Evolutionary conservation across 2,888 invertebrate genomes (phyloP).

Genomic region (Drosophila quinaria): DNA sequence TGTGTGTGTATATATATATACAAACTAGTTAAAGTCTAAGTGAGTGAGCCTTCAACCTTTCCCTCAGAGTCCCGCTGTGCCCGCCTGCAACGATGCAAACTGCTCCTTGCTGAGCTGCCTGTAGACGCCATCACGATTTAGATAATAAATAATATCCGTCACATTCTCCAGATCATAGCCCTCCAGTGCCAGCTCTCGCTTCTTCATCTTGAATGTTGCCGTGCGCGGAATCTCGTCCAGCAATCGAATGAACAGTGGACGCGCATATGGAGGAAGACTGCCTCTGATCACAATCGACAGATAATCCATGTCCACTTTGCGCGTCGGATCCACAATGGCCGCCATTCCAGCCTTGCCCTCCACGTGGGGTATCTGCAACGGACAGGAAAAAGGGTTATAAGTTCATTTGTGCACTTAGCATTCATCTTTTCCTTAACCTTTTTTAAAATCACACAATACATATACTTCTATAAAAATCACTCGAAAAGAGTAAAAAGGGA

Average conservation of each 20-base stretch:
- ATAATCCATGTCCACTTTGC: conserved; percentile 87
- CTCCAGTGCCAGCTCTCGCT: conserved; percentile 93
- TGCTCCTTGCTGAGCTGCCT: conserved; percentile 86
- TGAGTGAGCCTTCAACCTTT: not conserved
- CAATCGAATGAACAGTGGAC: conserved; percentile 95
- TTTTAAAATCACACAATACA: too few species aligned
- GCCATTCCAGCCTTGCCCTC: conserved; percentile 98
- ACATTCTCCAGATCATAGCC: conserved; percentile 92
- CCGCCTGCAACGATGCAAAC: conserved; percentile 86
- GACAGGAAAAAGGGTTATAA: too few species aligned
- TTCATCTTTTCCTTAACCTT: too few species aligned
- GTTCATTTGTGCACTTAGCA: too few species aligned
- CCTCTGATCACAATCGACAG: conserved; percentile 89
- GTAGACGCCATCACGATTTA: conserved; percentile 87
- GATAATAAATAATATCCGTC: conserved; percentile 91
- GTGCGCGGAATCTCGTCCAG: conserved; percentile 92
- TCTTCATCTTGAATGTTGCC: conserved; percentile 97
- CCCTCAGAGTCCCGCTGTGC: conserved; percentile 87
- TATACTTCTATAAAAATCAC: too few species aligned
- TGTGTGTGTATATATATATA: conserved; percentile 19
- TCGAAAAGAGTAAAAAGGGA: not conserved
- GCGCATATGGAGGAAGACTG: conserved; percentile 93
- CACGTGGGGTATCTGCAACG: conserved; percentile 90
- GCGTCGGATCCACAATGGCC: conserved; percentile 91
- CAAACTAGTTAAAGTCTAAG: conserved; percentile 22